Conservation (phyloP, 2,888 invertebrate genomes). For the Cephus rjabovi region DNA sequence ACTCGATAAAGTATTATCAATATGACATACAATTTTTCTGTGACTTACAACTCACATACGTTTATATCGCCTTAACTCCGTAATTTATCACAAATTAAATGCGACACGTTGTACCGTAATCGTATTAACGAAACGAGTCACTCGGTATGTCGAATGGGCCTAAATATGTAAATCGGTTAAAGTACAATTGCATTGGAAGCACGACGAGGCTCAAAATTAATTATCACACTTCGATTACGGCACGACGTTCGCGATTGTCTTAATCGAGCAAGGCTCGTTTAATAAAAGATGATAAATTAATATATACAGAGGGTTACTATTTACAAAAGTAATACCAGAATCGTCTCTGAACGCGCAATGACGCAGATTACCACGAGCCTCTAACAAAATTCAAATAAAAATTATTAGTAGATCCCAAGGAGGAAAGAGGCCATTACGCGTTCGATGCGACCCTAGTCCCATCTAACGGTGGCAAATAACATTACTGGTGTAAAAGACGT, state of each 20-base stretch:
- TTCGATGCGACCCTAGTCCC: background rate
- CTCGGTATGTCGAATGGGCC: background rate
- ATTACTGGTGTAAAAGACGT: slow-evolving; percentile 2
- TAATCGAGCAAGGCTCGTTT: background rate
- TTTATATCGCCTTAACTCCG: slow-evolving; percentile 2
- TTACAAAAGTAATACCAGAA: background rate
- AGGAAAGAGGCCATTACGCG: background rate
- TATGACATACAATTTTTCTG: slow-evolving; percentile 23
- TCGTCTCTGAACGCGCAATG: background rate
- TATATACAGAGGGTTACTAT: slow-evolving; percentile 1
- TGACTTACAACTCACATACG: slow-evolving; percentile 21
- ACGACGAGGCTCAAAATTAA: background rate
- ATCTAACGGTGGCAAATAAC: background rate
- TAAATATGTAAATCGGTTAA: background rate
- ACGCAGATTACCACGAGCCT: background rate
- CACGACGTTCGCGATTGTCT: background rate
- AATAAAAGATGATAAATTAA: background rate
- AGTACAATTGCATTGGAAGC: background rate
- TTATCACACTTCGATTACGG: slow-evolving; percentile 5
- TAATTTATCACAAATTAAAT: slow-evolving; percentile 21
- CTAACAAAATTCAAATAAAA: background rate
- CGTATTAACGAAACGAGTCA: background rate
- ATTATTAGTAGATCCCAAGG: background rate
- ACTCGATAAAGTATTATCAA: slow-evolving; percentile 20
- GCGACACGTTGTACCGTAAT: background rate